phyloP scores from a whole-genome alignment of 2,888 invertebrate species.

The Polyommatus icarus region DNA sequence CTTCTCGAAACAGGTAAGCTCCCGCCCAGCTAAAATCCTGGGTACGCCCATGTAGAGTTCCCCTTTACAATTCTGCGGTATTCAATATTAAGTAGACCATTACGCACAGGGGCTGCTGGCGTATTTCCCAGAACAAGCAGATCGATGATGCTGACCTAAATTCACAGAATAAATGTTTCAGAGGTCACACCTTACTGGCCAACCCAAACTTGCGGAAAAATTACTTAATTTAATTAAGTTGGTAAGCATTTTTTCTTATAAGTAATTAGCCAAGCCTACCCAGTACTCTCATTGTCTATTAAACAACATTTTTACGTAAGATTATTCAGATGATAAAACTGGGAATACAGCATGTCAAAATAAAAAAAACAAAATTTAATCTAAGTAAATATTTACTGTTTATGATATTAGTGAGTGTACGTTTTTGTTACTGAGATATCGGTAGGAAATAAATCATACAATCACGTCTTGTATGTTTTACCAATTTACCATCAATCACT shows the following conservation, averaged over 20 bases:
- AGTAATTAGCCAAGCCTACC: no score
- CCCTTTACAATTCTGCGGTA: not conserved
- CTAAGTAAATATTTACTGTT: not conserved
- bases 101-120: conserved; percentile 5
- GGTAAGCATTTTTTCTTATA: no score
- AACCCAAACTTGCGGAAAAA: not conserved
- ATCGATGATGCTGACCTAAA: conserved; percentile 11
- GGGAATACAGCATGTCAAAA: no score
- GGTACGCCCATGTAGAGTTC: no score
- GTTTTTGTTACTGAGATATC: not conserved
- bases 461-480: not conserved
- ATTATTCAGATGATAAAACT: no score
- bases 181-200: not conserved
- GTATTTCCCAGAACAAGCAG: not conserved
- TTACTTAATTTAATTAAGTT: not conserved
- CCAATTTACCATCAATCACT: not conserved
- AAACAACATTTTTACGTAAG: no score
- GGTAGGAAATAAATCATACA: not conserved
- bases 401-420: not conserved
- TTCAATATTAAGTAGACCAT: not conserved
- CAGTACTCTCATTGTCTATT: no score
- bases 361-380: no score
- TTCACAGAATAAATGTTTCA: not conserved
- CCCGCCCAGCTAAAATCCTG: no score
- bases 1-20: no score